These are phyloP conservation scores for Nemotelus pantherinus DNA, from an alignment of 2,888 invertebrate genomes.

Conservation along the genomic window DNA sequence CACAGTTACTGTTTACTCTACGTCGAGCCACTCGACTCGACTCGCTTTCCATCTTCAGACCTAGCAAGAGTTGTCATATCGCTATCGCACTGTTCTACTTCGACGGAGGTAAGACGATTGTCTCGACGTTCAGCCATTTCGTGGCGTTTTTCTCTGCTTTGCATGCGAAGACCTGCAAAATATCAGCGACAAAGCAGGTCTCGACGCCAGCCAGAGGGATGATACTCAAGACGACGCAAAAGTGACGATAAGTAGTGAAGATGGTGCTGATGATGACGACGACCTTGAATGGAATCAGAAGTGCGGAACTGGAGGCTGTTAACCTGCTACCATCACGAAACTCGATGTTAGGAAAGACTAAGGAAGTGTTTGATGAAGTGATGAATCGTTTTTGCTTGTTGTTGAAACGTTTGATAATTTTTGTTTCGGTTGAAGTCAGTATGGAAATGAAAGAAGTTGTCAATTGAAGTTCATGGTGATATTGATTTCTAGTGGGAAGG, in stretches of 20 bases:
- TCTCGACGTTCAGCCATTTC: neutral
- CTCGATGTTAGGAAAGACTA: neutral
- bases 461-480: too few species aligned
- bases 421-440: too few species aligned
- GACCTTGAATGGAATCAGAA: slow-evolving; percentile 48
- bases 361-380: too few species aligned
- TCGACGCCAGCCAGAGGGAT: neutral
- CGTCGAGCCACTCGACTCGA: neutral
- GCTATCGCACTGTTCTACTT: slow-evolving; percentile 16
- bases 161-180: too few species aligned
- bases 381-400: too few species aligned
- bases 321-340: slow-evolving; percentile 38
- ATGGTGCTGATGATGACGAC: slow-evolving; percentile 27
- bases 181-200: neutral
- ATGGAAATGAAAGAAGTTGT: too few species aligned
- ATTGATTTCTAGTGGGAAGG: too few species aligned
- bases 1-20: neutral
- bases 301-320: slow-evolving; percentile 46
- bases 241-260: neutral
- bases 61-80: neutral
- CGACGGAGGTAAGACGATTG: neutral
- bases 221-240: slow-evolving; percentile 19
- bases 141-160: too few species aligned
- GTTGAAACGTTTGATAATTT: too few species aligned
- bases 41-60: slow-evolving; percentile 13